Evolutionary conservation across 2,888 invertebrate genomes (phyloP).

Genomic region (Imbricaverruca yamaguchii): DNA sequence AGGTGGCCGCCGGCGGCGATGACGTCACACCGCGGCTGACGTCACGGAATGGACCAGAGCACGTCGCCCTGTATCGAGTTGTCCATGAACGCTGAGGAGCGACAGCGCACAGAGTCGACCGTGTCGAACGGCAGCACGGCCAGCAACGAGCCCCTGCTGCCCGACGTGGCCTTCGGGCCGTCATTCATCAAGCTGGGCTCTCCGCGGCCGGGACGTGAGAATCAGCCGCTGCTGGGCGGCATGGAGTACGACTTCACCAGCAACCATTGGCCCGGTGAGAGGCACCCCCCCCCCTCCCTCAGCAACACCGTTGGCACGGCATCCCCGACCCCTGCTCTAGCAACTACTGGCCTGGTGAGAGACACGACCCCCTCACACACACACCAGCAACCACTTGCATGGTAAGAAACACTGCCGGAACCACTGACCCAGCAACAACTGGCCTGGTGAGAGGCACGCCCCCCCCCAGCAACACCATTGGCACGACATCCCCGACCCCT

Average conservation of each 20-base stretch:
- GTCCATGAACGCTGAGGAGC: slow-evolving; percentile 7
- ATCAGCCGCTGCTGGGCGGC: slow-evolving; percentile 82
- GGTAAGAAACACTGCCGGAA: no score
- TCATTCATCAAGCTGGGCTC: slow-evolving; percentile 41
- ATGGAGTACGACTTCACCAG: slow-evolving; percentile 65
- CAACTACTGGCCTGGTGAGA: no score
- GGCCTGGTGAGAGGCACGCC: no score
- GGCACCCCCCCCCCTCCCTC: no score
- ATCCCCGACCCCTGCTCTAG: no score
- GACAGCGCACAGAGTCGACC: slow-evolving; percentile 7
- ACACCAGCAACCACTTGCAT: no score
- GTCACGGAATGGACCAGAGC: slow-evolving; percentile 16
- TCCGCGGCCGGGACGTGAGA: slow-evolving; percentile 76
- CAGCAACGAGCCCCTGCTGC: slow-evolving; percentile 52
- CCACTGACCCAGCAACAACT: no score
- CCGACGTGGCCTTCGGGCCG: slow-evolving; percentile 67
- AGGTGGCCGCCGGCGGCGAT: not conserved
- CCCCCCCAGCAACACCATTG: no score
- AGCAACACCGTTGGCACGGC: no score
- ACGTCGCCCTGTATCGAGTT: not conserved
- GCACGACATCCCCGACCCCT: no score
- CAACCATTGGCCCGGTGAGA: slow-evolving; percentile 77
- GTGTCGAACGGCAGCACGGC: not conserved
- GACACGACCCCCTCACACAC: no score
- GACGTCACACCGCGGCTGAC: not conserved